Evolutionary conservation across 2,797 vertebrate species (phyloP).

Genomic region (Pipistrellus pipistrellus): DNA sequence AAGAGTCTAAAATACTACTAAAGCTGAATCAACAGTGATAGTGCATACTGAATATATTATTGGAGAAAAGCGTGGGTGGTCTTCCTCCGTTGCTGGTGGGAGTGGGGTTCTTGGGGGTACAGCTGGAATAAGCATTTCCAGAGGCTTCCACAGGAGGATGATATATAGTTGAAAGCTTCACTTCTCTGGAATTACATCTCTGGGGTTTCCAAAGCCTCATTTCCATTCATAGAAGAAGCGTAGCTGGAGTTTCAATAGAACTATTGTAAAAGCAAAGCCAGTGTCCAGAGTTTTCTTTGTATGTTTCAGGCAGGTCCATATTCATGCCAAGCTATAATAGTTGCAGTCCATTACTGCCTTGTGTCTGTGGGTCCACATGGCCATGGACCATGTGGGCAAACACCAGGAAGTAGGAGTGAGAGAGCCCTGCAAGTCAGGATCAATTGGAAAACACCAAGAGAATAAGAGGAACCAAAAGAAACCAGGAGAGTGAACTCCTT

Average conservation of each 20-base stretch:
- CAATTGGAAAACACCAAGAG: not conserved
- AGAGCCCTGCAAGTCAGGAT: not conserved
- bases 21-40: not conserved
- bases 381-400: not conserved
- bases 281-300: not conserved
- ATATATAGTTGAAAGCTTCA: not conserved
- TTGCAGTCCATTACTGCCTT: not conserved
- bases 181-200: not conserved
- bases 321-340: not conserved
- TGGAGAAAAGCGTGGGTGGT: not conserved
- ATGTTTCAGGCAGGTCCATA: not conserved
- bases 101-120: not conserved
- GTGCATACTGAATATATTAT: not conserved
- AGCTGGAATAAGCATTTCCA: not conserved
- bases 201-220: not conserved
- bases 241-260: not conserved
- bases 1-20: not conserved
- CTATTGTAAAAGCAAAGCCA: not conserved
- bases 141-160: not conserved
- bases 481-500: not conserved
- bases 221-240: not conserved
- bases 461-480: not conserved
- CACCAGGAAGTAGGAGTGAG: not conserved
- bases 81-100: not conserved
- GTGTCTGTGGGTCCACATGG: not conserved